Conservation (phyloP, 2,797 vertebrate species). For the Scomberomorus guttatus region DNA sequence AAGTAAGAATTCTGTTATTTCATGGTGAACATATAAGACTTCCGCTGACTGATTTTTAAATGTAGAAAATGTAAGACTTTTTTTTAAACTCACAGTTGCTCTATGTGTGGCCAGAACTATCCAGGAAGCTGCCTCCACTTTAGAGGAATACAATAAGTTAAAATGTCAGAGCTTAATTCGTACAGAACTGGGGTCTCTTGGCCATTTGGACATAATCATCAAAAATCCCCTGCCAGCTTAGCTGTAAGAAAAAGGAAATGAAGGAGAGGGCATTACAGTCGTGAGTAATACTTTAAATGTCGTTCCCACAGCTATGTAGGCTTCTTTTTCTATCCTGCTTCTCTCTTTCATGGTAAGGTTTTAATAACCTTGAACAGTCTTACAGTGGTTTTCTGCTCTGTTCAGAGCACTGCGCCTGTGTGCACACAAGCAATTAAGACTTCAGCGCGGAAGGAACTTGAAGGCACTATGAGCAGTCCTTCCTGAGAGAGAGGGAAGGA, state of each 20-base stretch:
- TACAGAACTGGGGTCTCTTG: conserved; percentile 11
- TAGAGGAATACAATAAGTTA: conserved; percentile 10
- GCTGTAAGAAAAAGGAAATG: not conserved
- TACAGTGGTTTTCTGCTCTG: conserved; percentile 28
- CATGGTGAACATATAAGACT: no score
- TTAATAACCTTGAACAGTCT: conserved; percentile 63
- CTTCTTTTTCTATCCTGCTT: conserved; percentile 18
- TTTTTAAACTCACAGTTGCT: no score
- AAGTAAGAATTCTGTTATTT: no score
- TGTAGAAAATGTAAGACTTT: no score
- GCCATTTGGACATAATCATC: conserved; percentile 35
- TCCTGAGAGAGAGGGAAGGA: conserved; percentile 1
- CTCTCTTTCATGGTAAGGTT: conserved; percentile 45
- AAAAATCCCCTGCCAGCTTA: conserved; percentile 7
- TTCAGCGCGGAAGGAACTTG: conserved; percentile 28
- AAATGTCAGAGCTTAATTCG: conserved; percentile 15
- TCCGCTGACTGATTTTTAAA: no score
- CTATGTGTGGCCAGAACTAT: not conserved
- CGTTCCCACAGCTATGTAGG: conserved; percentile 14
- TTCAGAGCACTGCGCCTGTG: conserved; percentile 36
- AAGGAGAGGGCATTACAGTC: conserved; percentile 26
- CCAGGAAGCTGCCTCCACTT: conserved; percentile 27
- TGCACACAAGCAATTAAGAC: conserved; percentile 68
- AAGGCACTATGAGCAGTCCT: conserved; percentile 25
- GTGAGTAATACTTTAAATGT: conserved; percentile 40